These are phyloP conservation scores for Polypedilum vanderplanki DNA, from an alignment of 1,140 invertebrate genomes.

Conservation along the genomic window DNA sequence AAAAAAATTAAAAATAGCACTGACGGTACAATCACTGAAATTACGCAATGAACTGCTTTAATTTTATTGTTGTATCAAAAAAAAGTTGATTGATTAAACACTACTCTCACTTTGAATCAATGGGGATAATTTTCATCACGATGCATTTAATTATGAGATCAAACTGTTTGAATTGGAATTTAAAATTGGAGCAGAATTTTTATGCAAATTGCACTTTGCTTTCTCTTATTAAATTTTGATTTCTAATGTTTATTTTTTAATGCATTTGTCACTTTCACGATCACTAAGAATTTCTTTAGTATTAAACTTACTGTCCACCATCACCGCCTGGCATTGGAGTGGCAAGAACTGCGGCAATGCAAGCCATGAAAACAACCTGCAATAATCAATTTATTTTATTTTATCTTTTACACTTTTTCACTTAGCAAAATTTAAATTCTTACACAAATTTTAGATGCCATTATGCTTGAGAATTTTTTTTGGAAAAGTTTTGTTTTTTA, in stretches of 20 bases:
- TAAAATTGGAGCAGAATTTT: neutral
- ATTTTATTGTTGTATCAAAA: too few relatives aligned
- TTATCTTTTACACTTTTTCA: neutral
- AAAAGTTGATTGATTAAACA: too few relatives aligned
- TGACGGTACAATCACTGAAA: too few relatives aligned
- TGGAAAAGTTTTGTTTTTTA: neutral
- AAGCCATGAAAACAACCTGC: neutral
- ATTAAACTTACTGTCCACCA: conserved; percentile 9
- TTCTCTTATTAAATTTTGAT: neutral
- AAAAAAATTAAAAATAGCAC: too few relatives aligned
- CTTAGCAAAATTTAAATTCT: neutral
- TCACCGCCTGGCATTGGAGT: neutral
- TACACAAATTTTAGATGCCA: conserved; percentile 23
- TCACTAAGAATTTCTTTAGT: neutral
- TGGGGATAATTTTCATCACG: too few relatives aligned
- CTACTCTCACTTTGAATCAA: too few relatives aligned
- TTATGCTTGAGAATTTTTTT: conserved; percentile 19
- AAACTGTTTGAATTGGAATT: too few relatives aligned
- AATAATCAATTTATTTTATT: neutral
- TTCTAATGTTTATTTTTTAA: neutral
- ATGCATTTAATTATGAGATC: too few relatives aligned
- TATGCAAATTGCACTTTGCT: neutral
- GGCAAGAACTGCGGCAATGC: neutral
- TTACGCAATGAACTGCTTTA: too few relatives aligned
- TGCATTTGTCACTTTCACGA: neutral